Evolutionary conservation across 2,888 invertebrate species (phyloP).

Genomic region (Nemotelus nigrinus): DNA sequence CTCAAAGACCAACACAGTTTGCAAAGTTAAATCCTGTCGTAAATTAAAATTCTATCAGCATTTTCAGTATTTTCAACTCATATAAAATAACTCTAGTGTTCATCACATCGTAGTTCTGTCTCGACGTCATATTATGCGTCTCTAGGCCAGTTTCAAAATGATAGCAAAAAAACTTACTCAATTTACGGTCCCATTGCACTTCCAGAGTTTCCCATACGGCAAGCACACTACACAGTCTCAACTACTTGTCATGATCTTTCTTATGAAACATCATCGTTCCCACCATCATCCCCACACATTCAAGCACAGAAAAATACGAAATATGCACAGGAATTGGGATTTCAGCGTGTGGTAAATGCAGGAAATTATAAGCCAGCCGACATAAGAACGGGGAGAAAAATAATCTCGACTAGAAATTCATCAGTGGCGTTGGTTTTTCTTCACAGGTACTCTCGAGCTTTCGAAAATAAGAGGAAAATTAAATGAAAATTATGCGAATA

Average conservation of each 20-base stretch:
- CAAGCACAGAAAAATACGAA: not conserved
- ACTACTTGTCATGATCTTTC: not conserved
- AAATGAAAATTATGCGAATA: slow-evolving; percentile 42
- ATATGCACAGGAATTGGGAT: slow-evolving; percentile 15
- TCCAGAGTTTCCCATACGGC: not conserved
- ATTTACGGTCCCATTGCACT: slow-evolving; percentile 14
- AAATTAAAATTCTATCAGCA: too few species aligned
- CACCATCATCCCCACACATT: not conserved
- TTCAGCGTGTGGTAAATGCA: slow-evolving; percentile 29
- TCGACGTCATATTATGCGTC: not conserved
- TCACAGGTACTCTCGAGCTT: slow-evolving; percentile 25
- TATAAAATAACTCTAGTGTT: too few species aligned
- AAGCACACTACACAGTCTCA: not conserved
- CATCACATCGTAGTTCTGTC: not conserved
- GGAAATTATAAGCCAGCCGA: slow-evolving; percentile 27
- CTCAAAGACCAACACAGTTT: too few species aligned
- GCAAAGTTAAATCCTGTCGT: too few species aligned
- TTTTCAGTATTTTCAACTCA: too few species aligned
- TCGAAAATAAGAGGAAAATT: slow-evolving; percentile 42
- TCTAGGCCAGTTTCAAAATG: slow-evolving; percentile 15
- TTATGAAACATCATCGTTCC: not conserved
- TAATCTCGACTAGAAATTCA: slow-evolving; percentile 3
- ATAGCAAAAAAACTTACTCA: not conserved
- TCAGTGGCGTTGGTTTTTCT: slow-evolving; percentile 27
- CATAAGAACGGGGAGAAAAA: not conserved